Percentiles rank a stretch among this genome's conserved stretches.
Evolutionary conservation across 2,888 invertebrate genomes (phyloP).

Genomic region (Cinara cedri): DNA sequence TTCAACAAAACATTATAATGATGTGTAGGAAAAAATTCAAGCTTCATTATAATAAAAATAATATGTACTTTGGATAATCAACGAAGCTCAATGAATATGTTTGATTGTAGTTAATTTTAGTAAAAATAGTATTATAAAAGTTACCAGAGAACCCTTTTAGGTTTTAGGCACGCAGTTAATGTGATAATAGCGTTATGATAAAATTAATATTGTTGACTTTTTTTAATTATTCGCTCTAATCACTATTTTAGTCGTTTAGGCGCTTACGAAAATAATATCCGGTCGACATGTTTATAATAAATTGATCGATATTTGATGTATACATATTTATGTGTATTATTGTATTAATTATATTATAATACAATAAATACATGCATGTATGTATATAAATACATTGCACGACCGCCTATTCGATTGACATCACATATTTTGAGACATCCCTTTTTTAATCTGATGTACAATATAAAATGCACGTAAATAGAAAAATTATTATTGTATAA

Average conservation of each 20-base stretch:
- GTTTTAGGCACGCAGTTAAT: slow-evolving; percentile 56
- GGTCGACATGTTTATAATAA: slow-evolving; percentile 27
- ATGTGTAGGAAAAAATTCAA: slow-evolving; percentile 52
- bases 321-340: background rate
- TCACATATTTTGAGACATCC: slow-evolving; percentile 38
- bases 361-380: background rate
- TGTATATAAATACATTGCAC: background rate
- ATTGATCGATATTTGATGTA: background rate
- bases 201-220: slow-evolving; percentile 52
- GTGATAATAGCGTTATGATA: slow-evolving; percentile 55
- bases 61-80: slow-evolving; percentile 57
- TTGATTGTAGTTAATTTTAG: slow-evolving; percentile 54
- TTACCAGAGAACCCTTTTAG: slow-evolving; percentile 54
- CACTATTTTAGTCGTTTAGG: slow-evolving; percentile 40
- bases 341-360: no score
- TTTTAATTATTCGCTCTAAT: slow-evolving; percentile 49
- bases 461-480: slow-evolving; percentile 48
- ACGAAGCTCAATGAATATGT: slow-evolving; percentile 56
- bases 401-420: background rate
- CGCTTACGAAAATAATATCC: slow-evolving; percentile 30
- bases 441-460: slow-evolving; percentile 37
- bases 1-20: slow-evolving; percentile 39
- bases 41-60: slow-evolving; percentile 55
- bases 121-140: slow-evolving; percentile 52
- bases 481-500: slow-evolving; percentile 30